Percentiles rank a stretch among this genome's conserved stretches.
Conservation (phyloP, 2,113 vertebrate species). For the Pluvialis apricaria region DNA sequence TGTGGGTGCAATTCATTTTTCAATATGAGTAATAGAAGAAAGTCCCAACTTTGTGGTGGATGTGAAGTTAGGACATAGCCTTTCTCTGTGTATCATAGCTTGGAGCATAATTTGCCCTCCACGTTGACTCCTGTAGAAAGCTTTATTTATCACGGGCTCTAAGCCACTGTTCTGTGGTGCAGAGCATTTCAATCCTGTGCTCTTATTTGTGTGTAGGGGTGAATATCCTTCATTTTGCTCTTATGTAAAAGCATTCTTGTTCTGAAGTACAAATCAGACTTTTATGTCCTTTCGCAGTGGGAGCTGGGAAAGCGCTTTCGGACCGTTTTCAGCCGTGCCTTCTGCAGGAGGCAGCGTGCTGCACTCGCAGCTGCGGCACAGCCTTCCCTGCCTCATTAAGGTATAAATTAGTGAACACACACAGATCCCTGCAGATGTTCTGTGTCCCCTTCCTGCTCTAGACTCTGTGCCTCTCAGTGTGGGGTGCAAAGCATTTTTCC, state of each 20-base stretch:
- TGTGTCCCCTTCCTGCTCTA: neutral
- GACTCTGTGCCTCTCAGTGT: neutral
- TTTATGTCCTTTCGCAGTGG: neutral
- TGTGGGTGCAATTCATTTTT: neutral
- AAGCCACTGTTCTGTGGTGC: neutral
- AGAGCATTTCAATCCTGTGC: neutral
- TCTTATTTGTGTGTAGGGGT: neutral
- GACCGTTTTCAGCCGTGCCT: rapidly evolving
- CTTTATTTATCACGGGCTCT: neutral
- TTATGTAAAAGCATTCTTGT: neutral
- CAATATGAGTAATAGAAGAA: neutral
- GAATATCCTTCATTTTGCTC: neutral
- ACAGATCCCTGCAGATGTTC: neutral
- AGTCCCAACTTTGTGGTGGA: neutral
- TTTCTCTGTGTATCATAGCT: neutral
- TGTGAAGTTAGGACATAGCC: neutral
- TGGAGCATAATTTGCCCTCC: neutral
- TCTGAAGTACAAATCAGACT: rapidly evolving
- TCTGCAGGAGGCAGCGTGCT: rapidly evolving
- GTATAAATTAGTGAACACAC: neutral
- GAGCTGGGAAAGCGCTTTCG: neutral
- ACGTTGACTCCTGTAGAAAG: neutral
- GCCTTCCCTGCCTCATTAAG: neutral
- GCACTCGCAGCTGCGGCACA: neutral
- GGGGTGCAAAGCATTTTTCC: neutral